These are phyloP conservation scores for Sebastes trivittatus DNA, from an alignment of 2,797 vertebrate species.

Conservation along the genomic window DNA sequence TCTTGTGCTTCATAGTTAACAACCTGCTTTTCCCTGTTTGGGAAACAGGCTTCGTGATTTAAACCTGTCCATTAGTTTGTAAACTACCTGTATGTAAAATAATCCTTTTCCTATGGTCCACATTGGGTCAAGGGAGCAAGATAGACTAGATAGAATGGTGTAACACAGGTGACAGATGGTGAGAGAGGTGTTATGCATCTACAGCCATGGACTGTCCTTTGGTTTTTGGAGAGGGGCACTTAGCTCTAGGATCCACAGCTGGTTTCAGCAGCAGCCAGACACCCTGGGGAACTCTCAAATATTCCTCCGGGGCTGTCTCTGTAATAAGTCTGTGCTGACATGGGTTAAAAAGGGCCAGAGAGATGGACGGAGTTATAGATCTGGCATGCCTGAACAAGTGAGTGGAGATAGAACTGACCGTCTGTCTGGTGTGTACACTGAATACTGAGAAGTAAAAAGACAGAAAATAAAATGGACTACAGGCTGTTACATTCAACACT, in stretches of 20 bases:
- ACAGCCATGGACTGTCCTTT: constrained; percentile 14
- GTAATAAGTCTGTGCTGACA: constrained; percentile 56
- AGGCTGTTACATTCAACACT: constrained; percentile 22
- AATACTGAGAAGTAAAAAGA: constrained; percentile 30
- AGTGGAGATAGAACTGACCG: constrained; percentile 12
- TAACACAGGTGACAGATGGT: constrained; percentile 16
- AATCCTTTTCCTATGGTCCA: not conserved
- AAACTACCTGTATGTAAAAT: not conserved
- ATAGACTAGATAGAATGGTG: not conserved
- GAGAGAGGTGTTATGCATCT: constrained; percentile 25
- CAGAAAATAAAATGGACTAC: constrained; percentile 11
- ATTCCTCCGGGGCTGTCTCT: constrained; percentile 50
- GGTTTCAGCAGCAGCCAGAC: constrained; percentile 54
- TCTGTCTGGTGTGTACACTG: constrained; percentile 14
- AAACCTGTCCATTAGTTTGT: not conserved
- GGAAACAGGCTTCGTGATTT: not conserved
- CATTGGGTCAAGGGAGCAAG: not conserved
- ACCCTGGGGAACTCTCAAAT: constrained; percentile 53
- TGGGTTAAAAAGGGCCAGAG: constrained; percentile 57
- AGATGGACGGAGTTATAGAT: constrained; percentile 43
- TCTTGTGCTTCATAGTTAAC: not conserved
- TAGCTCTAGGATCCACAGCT: constrained; percentile 50
- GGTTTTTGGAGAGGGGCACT: constrained; percentile 38
- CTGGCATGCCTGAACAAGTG: constrained; percentile 43
- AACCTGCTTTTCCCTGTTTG: not conserved